Percentiles rank a stretch among this genome's conserved stretches.
These are phyloP conservation scores for Camptogramma bilineatum DNA, from an alignment of 2,888 invertebrate genomes.

Conservation along the genomic window DNA sequence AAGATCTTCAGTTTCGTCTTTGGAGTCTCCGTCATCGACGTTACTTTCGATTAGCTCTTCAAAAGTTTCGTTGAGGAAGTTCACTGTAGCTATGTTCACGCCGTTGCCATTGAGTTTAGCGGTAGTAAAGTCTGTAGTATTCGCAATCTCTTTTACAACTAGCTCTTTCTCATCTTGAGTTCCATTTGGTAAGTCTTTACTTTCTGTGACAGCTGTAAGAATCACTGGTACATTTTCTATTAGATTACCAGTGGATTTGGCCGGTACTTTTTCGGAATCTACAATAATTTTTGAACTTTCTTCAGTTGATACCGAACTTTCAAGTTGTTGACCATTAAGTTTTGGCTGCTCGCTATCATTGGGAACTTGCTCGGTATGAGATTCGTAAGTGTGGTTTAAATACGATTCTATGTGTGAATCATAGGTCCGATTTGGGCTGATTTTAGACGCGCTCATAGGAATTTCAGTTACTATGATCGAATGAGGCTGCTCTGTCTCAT, in stretches of 20 bases:
- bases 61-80: conserved; percentile 73
- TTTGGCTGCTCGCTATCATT: conserved; percentile 42
- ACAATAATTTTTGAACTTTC: conserved; percentile 4
- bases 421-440: conserved; percentile 58
- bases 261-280: conserved; percentile 23
- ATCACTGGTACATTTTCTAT: conserved; percentile 14
- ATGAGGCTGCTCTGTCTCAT: conserved; percentile 78
- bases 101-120: conserved; percentile 63
- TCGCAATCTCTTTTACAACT: conserved; percentile 4
- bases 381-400: conserved; percentile 59
- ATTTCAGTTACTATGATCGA: conserved; percentile 78
- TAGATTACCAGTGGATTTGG: conserved; percentile 9
- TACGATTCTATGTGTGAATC: conserved; percentile 56
- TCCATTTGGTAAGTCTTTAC: conserved; percentile 37
- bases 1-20: conserved; percentile 46
- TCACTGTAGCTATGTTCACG: conserved; percentile 73
- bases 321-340: conserved; percentile 42
- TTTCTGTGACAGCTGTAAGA: conserved; percentile 12
- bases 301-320: conserved; percentile 33
- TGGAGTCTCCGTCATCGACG: conserved; percentile 72
- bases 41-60: conserved; percentile 80
- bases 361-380: conserved; percentile 45
- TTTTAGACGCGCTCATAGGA: conserved; percentile 58
- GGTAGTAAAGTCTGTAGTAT: conserved; percentile 1
- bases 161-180: conserved; percentile 22